phyloP scores from a whole-genome alignment of 2,113 vertebrate species.

The Columba janthina region DNA sequence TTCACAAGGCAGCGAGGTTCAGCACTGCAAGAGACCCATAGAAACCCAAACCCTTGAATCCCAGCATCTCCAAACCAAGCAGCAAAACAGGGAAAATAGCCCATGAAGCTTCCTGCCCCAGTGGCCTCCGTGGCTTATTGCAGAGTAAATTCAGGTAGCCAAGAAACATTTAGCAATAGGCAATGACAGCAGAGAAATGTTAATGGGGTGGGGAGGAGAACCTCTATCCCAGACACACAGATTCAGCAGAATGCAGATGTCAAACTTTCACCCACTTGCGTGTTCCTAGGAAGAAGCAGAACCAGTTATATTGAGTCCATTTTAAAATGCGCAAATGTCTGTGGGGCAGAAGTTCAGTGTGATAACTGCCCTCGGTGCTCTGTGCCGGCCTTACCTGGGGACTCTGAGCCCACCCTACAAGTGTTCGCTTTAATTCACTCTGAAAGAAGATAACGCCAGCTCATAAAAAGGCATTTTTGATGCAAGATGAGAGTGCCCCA shows the following conservation, averaged over 20 bases:
- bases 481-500: not conserved
- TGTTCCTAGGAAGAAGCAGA: not conserved
- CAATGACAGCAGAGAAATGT: not conserved
- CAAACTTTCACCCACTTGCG: not conserved
- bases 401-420: not conserved
- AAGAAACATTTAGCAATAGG: not conserved
- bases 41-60: not conserved
- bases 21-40: not conserved
- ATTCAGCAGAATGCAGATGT: not conserved
- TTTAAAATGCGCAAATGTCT: not conserved
- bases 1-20: not conserved
- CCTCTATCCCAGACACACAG: not conserved
- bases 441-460: not conserved
- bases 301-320: rapidly evolving
- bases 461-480: not conserved
- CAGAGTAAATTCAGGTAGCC: not conserved
- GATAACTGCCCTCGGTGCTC: not conserved
- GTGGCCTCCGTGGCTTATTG: not conserved
- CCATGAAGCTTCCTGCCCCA: not conserved
- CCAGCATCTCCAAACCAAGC: not conserved
- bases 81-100: not conserved
- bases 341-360: not conserved
- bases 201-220: not conserved
- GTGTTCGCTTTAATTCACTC: not conserved
- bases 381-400: not conserved